Percentiles rank a stretch among this genome's conserved stretches.
These are phyloP conservation scores for Ectropis crepuscularia DNA, from an alignment of 2,888 invertebrate species.

Conservation along the genomic window DNA sequence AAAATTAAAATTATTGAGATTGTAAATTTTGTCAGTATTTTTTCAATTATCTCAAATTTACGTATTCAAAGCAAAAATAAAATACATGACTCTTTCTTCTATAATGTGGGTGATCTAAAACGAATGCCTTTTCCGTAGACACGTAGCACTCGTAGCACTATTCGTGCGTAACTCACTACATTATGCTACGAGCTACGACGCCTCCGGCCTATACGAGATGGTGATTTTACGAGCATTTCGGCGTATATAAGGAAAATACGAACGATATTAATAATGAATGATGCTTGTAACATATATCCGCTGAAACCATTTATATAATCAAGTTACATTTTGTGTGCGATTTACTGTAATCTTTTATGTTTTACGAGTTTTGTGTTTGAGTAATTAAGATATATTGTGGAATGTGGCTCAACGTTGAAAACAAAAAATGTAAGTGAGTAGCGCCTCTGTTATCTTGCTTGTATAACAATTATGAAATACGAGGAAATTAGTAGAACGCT, in stretches of 20 bases:
- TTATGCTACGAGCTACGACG: slow-evolving; percentile 28
- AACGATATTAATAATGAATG: slow-evolving; percentile 31
- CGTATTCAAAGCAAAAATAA: not conserved
- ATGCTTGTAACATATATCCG: slow-evolving; percentile 22
- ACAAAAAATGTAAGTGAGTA: too few species aligned
- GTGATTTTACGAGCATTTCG: slow-evolving; percentile 28
- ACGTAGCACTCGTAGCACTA: slow-evolving; percentile 26
- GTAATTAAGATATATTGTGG: too few species aligned
- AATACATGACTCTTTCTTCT: not conserved
- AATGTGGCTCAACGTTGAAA: too few species aligned
- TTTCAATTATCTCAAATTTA: too few species aligned
- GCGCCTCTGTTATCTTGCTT: too few species aligned
- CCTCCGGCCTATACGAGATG: slow-evolving; percentile 24
- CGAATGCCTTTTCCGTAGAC: slow-evolving; percentile 10
- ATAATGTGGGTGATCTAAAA: slow-evolving; percentile 7
- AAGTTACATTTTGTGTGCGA: slow-evolving; percentile 13
- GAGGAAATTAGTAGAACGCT: not conserved
- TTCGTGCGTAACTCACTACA: slow-evolving; percentile 27
- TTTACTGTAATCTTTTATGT: not conserved
- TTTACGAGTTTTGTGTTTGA: not conserved
- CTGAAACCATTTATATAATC: slow-evolving; percentile 10
- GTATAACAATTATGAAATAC: not conserved
- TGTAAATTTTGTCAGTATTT: too few species aligned
- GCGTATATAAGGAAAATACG: slow-evolving; percentile 29
- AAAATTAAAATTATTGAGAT: too few species aligned